Evolutionary conservation across 2,113 vertebrate genomes (phyloP), one percentile per base, ranked within the genome.

Genomic region (Gobius niger): DNA sequence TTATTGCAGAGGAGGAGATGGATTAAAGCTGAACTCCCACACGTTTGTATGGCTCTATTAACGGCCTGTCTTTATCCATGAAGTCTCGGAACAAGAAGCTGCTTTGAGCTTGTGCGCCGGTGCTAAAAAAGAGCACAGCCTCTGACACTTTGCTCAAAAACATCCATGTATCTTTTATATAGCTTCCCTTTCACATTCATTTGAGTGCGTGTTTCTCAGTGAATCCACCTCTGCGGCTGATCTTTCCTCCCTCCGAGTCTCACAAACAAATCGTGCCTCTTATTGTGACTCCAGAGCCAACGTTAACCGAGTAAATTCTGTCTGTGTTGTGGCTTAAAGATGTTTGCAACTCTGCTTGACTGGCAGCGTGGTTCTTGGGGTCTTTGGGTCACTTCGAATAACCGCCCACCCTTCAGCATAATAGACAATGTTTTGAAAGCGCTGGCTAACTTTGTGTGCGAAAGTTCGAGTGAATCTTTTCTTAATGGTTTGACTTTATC

Each of bases 1-100:
- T 52, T 52, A 18, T 16, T 80, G 76, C 72, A 50, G 62, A 79
- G 77, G 66, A 68, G 76, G 76, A 7, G 50, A 74, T 79, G 72
- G 79, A 84, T 83, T 79, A 84, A 76, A 81, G 13, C 40, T 11
- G 59, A 69, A 85, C 84, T 74, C 81, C 82, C 81, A 84, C 83
- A 11, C 69, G 77, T 53, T 65, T 42, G 68, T 70, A 63, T 80
- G 67, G 72, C 69, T 82, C 75, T 60, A 77, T 88, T 87, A 82
- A 82, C 76, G 71, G 9, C 1, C 63, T 67, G 75, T 77, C 74
- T 83, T 83, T 80, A 75, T 80, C 70, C 77, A 78, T 82, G 72
- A 84, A 85, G 84, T 81, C 83, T 83, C 80, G 53, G 53, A 78
- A 75, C 44, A 50, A 72, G 66, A 76, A 34, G 63, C 34, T 57